A percentile compares a stretch with the other conserved stretches of the same genome.
Evolutionary conservation across 2,888 invertebrate genomes (phyloP).

Genomic region (Thera britannica): DNA sequence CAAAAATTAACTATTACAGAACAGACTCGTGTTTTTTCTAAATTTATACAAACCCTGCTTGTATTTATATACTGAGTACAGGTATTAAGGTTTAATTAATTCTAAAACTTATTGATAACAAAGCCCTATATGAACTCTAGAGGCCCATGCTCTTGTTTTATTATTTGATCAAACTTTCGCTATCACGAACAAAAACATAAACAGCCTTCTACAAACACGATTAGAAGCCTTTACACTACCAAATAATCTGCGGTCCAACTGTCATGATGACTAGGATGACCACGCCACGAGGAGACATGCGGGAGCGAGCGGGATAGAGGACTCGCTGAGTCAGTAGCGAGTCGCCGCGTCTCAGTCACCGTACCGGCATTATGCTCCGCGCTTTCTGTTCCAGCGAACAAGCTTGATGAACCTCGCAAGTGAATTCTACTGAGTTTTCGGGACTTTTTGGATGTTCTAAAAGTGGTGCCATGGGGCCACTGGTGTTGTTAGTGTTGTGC

Average conservation of each 20-base stretch:
- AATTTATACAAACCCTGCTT: too few species aligned
- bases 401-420: constrained; percentile 67
- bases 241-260: constrained; percentile 50
- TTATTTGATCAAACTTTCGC: constrained; percentile 24
- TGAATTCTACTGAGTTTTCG: constrained; percentile 60
- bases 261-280: constrained; percentile 63
- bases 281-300: constrained; percentile 57
- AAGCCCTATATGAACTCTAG: constrained; percentile 2
- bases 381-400: constrained; percentile 58
- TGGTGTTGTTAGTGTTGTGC: constrained; percentile 75
- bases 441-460: constrained; percentile 57
- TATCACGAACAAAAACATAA: constrained; percentile 33
- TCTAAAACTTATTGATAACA: background rate
- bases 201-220: constrained; percentile 36
- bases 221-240: constrained; percentile 36
- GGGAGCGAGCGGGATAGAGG: constrained; percentile 64
- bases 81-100: background rate
- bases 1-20: background rate
- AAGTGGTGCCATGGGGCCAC: constrained; percentile 64
- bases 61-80: too few species aligned
- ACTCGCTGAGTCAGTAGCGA: constrained; percentile 41
- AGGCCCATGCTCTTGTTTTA: background rate
- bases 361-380: constrained; percentile 71
- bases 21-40: background rate
- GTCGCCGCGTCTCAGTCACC: constrained; percentile 63